These are phyloP conservation scores for Calyptomena viridis DNA, from an alignment of 2,113 vertebrate species.

Conservation along the genomic window DNA sequence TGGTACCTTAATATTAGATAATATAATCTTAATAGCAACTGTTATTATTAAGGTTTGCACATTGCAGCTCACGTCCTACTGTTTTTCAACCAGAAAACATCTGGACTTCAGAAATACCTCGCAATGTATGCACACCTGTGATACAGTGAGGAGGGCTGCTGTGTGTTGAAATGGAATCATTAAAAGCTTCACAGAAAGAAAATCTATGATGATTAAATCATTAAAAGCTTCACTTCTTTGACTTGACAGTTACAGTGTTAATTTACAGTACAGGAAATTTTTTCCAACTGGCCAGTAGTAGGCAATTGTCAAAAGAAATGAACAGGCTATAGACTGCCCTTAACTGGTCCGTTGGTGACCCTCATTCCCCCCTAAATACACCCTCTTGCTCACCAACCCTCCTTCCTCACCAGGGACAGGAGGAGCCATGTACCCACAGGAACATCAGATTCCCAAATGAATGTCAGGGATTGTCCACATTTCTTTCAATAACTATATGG, in stretches of 20 bases:
- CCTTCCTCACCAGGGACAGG: not conserved
- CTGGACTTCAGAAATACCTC: not conserved
- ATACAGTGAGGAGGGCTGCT: not conserved
- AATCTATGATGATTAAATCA: no score
- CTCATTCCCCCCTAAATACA: not conserved
- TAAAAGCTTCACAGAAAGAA: not conserved
- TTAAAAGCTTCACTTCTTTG: not conserved
- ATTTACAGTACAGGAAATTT: not conserved
- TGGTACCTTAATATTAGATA: not conserved
- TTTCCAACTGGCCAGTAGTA: not conserved
- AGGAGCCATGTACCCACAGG: not conserved
- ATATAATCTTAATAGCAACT: not conserved
- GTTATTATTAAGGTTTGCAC: not conserved
- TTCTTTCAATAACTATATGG: not conserved
- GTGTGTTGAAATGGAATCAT: not conserved
- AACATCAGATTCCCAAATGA: not conserved
- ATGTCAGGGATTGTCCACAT: accelerated
- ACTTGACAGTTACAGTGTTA: not conserved
- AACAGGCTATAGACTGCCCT: not conserved
- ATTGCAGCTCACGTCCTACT: not conserved
- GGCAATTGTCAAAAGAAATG: not conserved
- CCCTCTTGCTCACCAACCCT: not conserved
- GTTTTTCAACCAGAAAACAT: not conserved
- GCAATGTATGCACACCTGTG: not conserved
- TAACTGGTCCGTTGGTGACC: not conserved